A percentile compares a stretch with the other conserved stretches of the same genome.
Conservation (phyloP, 2,888 invertebrate genomes). For the Epistrophe eligans region DNA sequence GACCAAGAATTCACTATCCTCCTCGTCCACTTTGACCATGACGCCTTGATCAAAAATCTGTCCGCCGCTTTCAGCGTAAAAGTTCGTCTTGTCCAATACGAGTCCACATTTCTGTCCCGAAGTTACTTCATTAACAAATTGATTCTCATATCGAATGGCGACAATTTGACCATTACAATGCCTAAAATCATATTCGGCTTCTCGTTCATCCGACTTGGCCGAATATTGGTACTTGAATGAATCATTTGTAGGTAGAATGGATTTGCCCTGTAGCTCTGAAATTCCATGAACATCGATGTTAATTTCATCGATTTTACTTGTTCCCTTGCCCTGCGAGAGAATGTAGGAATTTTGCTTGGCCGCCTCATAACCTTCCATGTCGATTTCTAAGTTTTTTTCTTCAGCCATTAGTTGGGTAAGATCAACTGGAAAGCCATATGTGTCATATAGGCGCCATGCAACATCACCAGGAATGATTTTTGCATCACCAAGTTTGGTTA, state of each 20-base stretch:
- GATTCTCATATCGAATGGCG: slow-evolving; percentile 91
- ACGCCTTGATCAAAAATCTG: slow-evolving; percentile 99
- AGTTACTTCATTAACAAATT: slow-evolving; percentile 92
- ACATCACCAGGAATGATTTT: slow-evolving; percentile 96
- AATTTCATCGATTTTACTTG: slow-evolving; percentile 92
- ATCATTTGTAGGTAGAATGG: slow-evolving; percentile 94
- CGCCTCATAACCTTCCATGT: slow-evolving; percentile 96
- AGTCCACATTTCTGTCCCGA: slow-evolving; percentile 96
- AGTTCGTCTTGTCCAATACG: slow-evolving; percentile 95
- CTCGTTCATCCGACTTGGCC: slow-evolving; percentile 86
- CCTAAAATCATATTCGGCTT: slow-evolving; percentile 91
- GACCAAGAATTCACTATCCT: slow-evolving; percentile 95
- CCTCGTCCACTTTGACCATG: slow-evolving; percentile 92
- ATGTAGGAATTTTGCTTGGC: slow-evolving; percentile 95
- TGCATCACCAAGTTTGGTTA: slow-evolving; percentile 90
- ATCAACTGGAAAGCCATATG: slow-evolving; percentile 99
- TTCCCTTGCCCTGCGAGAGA: slow-evolving; percentile 93
- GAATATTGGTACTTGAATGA: slow-evolving; percentile 95
- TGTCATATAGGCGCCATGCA: slow-evolving; percentile 99
- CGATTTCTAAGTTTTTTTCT: slow-evolving; percentile 94
- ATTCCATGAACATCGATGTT: slow-evolving; percentile 98
- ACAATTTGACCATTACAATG: slow-evolving; percentile 90
- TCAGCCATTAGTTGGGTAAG: slow-evolving; percentile 99
- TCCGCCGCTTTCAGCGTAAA: slow-evolving; percentile 99
- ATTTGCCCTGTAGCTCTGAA: slow-evolving; percentile 92